Evolutionary conservation across 2,797 vertebrate species (phyloP).

Genomic region (Cyprinodon diabolis): DNA sequence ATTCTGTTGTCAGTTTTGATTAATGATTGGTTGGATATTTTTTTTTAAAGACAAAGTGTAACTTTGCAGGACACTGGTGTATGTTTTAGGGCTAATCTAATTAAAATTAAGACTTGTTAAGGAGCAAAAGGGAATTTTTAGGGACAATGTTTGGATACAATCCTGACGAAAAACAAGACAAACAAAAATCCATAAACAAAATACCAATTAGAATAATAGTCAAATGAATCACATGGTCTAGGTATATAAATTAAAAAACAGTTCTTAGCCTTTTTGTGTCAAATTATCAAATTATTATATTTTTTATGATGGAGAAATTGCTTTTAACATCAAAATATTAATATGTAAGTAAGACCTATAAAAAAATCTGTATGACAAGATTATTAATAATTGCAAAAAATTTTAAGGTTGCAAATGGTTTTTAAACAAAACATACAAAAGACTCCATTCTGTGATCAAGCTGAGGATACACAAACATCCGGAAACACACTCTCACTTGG

Average conservation of each 20-base stretch:
- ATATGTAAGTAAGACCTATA: not conserved
- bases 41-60: not conserved
- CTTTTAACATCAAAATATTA: not conserved
- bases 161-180: too few relatives aligned
- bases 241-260: not conserved
- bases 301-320: not conserved
- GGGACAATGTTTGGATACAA: not conserved
- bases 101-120: not conserved
- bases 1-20: too few relatives aligned
- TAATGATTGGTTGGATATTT: not conserved
- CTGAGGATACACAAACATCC: constrained; percentile 41
- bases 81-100: not conserved
- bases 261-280: not conserved
- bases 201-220: not conserved
- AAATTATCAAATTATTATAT: not conserved
- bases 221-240: not conserved
- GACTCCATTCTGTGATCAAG: constrained; percentile 4
- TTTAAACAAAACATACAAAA: not conserved
- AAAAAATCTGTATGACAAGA: not conserved
- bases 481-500: constrained; percentile 48
- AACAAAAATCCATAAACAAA: not conserved
- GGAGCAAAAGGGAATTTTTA: not conserved
- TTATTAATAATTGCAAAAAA: not conserved
- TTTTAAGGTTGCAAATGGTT: not conserved
- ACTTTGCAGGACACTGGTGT: too few relatives aligned